A percentile compares a stretch with the other conserved stretches of the same genome.
These are phyloP conservation scores for Drosophila pectinifera DNA, from an alignment of 1,140 invertebrate species.

Conservation along the genomic window DNA sequence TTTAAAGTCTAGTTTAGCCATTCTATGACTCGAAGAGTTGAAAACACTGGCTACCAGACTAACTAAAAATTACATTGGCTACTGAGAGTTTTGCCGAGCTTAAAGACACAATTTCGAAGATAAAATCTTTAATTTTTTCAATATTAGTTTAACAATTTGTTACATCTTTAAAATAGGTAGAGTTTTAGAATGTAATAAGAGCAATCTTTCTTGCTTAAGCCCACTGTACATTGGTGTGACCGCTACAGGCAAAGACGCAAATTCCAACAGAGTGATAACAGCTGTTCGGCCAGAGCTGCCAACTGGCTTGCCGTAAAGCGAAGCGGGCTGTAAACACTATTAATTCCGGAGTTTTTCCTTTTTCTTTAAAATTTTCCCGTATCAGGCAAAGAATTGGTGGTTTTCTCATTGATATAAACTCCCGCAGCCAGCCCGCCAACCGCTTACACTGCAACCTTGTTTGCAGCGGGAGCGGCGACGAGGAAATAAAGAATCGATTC, in stretches of 20 bases:
- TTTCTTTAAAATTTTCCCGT: background rate
- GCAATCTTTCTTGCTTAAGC: too few relatives aligned
- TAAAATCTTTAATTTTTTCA: too few relatives aligned
- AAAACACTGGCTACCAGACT: too few relatives aligned
- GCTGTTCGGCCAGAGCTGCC: constrained; percentile 30
- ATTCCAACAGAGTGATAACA: constrained; percentile 9
- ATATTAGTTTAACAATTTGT: too few relatives aligned
- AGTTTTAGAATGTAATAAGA: too few relatives aligned
- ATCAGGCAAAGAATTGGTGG: background rate
- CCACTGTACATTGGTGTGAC: constrained; percentile 11
- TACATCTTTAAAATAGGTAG: too few relatives aligned
- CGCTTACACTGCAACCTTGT: background rate
- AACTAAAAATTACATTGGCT: too few relatives aligned
- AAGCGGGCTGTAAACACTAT: constrained; percentile 4
- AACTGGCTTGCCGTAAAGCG: background rate
- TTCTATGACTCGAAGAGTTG: too few relatives aligned
- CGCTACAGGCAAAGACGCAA: background rate
- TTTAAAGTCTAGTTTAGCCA: too few relatives aligned
- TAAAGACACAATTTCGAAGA: too few relatives aligned
- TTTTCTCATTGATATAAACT: background rate
- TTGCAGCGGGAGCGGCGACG: background rate
- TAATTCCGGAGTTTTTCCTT: background rate
- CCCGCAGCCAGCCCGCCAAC: background rate
- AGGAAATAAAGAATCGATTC: background rate
- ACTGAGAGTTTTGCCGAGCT: too few relatives aligned